Percentiles rank a stretch among this genome's conserved stretches.
Conservation (phyloP, 2,888 invertebrate species). For the Eugnorisma glareosa region DNA sequence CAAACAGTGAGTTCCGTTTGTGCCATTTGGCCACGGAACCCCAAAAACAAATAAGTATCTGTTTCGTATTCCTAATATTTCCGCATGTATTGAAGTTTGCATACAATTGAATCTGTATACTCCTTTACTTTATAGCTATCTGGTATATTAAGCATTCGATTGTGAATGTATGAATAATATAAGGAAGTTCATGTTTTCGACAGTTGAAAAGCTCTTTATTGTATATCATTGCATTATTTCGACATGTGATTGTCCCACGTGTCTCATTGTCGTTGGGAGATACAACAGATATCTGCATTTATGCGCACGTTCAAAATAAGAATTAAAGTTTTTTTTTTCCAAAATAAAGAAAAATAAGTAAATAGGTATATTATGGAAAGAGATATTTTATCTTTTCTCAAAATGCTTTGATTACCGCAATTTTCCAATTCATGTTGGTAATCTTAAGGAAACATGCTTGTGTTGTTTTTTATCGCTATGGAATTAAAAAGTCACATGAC, state of each 20-base stretch:
- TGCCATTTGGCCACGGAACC: background rate
- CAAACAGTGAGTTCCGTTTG: background rate
- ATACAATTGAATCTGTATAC: background rate
- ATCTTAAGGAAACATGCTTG: background rate
- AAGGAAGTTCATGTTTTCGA: conserved; percentile 7
- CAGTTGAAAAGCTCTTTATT: conserved; percentile 22
- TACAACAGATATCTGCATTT: conserved; percentile 5
- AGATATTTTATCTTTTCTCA: background rate
- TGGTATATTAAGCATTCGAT: background rate
- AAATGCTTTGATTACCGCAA: background rate
- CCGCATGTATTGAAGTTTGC: background rate
- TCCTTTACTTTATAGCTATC: background rate
- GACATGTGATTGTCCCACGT: background rate
- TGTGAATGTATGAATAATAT: background rate
- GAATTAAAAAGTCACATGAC: background rate
- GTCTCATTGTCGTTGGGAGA: background rate
- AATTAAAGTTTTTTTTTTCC: background rate
- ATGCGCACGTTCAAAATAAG: background rate
- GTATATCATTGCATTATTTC: conserved; percentile 9
- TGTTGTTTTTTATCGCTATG: background rate
- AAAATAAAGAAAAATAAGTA: background rate
- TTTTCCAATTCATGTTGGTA: background rate
- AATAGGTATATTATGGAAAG: background rate
- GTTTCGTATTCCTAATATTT: conserved; percentile 9
- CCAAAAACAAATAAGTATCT: background rate